Conservation (phyloP, 2,113 vertebrate species). For the Delphinapterus leucas region DNA sequence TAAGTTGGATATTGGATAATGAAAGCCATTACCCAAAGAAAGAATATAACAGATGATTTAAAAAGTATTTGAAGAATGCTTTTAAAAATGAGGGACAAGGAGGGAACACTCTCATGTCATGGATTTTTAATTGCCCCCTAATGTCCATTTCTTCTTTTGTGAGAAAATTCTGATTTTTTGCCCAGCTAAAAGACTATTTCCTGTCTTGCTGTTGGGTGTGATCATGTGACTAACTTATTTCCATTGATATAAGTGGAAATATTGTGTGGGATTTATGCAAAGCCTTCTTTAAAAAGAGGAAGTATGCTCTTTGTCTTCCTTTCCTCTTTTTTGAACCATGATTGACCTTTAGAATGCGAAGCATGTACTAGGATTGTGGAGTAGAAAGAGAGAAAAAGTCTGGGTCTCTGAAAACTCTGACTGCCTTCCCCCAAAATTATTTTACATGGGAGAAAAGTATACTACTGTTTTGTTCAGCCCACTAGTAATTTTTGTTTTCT, state of each 20-base stretch:
- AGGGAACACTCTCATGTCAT: not conserved
- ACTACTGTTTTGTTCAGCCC: not conserved
- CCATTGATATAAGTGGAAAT: not conserved
- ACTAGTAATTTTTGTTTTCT: not conserved
- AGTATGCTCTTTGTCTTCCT: not conserved
- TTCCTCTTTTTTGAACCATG: not conserved
- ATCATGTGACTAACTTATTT: not conserved
- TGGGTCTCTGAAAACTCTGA: not conserved
- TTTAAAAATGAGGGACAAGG: not conserved
- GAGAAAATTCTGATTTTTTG: not conserved
- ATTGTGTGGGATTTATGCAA: not conserved
- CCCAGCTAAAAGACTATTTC: not conserved
- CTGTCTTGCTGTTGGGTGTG: not conserved
- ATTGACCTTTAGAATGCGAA: not conserved
- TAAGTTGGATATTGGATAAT: not conserved
- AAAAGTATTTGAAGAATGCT: not conserved
- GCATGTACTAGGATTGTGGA: accelerated
- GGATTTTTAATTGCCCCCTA: not conserved
- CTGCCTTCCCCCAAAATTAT: not conserved
- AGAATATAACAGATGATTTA: not conserved
- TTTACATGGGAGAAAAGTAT: not conserved
- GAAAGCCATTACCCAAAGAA: not conserved
- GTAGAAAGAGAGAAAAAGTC: not conserved
- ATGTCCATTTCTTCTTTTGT: not conserved
- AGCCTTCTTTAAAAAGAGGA: not conserved